A percentile compares a stretch with the other conserved stretches of the same genome.
Conservation (phyloP, 1,140 invertebrate genomes). For the Phocides pigmalion region DNA sequence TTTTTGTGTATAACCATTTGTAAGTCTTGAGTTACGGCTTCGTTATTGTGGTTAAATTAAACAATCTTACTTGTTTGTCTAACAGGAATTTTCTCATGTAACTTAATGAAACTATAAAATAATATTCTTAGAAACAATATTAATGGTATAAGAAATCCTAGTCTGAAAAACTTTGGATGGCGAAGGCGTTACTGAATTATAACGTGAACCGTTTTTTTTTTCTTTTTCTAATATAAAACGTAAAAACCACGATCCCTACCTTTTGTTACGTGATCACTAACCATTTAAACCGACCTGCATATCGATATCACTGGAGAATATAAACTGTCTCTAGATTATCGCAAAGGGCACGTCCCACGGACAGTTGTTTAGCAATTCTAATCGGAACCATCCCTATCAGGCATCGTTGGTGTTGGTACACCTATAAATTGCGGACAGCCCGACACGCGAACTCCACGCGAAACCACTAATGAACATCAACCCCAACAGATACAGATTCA, state of each 20-base stretch:
- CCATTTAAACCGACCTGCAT: background rate
- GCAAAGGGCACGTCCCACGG: conserved; percentile 35
- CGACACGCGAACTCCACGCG: conserved; percentile 50
- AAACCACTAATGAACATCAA: conserved; percentile 49
- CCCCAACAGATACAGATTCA: conserved; percentile 31
- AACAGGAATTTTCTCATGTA: too few species aligned
- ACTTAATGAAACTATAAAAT: too few species aligned
- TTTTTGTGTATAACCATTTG: too few species aligned
- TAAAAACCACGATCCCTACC: background rate
- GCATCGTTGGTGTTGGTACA: conserved; percentile 6
- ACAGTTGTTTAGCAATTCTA: conserved; percentile 57
- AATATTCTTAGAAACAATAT: too few species aligned
- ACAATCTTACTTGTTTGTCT: too few species aligned
- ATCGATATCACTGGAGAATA: conserved; percentile 23
- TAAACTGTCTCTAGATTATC: conserved; percentile 34
- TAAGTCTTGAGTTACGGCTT: too few species aligned
- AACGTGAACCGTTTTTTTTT: too few species aligned
- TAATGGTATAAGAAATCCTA: too few species aligned
- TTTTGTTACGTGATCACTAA: background rate
- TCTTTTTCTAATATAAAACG: too few species aligned
- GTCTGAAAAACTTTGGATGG: too few species aligned
- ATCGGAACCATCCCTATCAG: conserved; percentile 35
- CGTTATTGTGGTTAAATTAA: too few species aligned
- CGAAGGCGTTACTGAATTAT: too few species aligned
- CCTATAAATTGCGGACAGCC: conserved; percentile 38